These are phyloP conservation scores for Teinopalpus imperialis DNA, from an alignment of 2,888 invertebrate species.

Conservation along the genomic window DNA sequence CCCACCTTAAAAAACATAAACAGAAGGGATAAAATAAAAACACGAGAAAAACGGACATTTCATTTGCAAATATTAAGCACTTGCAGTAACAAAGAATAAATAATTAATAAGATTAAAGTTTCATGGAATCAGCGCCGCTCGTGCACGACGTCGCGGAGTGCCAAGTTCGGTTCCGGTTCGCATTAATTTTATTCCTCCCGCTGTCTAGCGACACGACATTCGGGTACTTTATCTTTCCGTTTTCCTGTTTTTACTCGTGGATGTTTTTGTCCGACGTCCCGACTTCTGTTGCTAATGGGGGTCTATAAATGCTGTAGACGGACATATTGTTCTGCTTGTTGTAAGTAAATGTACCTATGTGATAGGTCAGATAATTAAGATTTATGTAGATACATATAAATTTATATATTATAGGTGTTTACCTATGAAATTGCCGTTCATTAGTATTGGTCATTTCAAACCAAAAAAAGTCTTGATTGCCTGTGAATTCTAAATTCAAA, in stretches of 20 bases:
- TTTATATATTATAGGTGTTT: too few relatives aligned
- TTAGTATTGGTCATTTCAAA: too few relatives aligned
- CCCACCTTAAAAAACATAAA: too few relatives aligned
- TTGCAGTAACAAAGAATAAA: slow-evolving; percentile 18
- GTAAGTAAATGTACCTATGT: too few relatives aligned
- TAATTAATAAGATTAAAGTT: slow-evolving; percentile 26
- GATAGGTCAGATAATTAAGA: too few relatives aligned
- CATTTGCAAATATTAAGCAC: slow-evolving; percentile 5
- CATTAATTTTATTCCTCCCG: slow-evolving; percentile 23
- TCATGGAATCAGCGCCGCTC: slow-evolving; percentile 17
- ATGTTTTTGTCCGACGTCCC: slow-evolving; percentile 25
- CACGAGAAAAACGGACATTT: background rate
- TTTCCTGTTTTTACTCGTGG: slow-evolving; percentile 27
- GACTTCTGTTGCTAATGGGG: slow-evolving; percentile 27
- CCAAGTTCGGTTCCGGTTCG: slow-evolving; percentile 25
- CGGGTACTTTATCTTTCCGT: slow-evolving; percentile 27
- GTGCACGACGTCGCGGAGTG: slow-evolving; percentile 23
- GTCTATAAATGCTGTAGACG: slow-evolving; percentile 21
- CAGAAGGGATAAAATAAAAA: too few relatives aligned
- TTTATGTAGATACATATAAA: too few relatives aligned
- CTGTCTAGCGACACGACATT: slow-evolving; percentile 24
- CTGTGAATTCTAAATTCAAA: too few relatives aligned
- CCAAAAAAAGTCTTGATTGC: too few relatives aligned
- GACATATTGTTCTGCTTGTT: slow-evolving; percentile 19
- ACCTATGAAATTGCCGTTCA: too few relatives aligned